Percentiles rank a stretch among this genome's conserved stretches.
These are phyloP conservation scores for Leptestheria dahalacensis DNA, from an alignment of 1,140 invertebrate species.

Conservation along the genomic window DNA sequence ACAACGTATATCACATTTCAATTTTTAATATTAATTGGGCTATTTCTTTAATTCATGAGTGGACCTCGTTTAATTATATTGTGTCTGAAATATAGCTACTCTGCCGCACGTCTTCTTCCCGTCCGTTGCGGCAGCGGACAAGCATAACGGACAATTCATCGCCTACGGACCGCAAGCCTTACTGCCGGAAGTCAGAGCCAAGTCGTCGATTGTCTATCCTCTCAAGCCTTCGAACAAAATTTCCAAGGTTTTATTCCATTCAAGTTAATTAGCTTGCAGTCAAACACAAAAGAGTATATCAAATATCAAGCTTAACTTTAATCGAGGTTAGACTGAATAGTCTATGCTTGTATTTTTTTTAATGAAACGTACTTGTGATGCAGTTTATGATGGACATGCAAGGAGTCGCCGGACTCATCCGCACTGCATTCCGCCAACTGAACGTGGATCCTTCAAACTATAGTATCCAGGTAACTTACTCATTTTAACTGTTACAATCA, in stretches of 20 bases:
- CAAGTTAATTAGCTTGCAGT: slow-evolving; percentile 1
- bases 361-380: no score
- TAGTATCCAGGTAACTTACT: slow-evolving; percentile 20
- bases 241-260: slow-evolving; percentile 30
- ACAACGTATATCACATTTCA: slow-evolving; percentile 28
- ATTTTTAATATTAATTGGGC: not conserved
- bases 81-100: slow-evolving; percentile 28
- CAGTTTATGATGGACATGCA: slow-evolving; percentile 30
- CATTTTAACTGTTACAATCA: not conserved
- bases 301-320: not conserved
- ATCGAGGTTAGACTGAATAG: no score
- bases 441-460: slow-evolving; percentile 30
- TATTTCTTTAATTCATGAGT: no score
- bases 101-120: slow-evolving; percentile 43
- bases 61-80: no score
- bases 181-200: slow-evolving; percentile 30
- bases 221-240: slow-evolving; percentile 36
- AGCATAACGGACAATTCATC: slow-evolving; percentile 26
- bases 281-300: slow-evolving; percentile 2
- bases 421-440: slow-evolving; percentile 33
- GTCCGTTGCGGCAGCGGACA: slow-evolving; percentile 35
- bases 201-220: slow-evolving; percentile 29
- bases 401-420: slow-evolving; percentile 31
- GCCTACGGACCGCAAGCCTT: slow-evolving; percentile 38
- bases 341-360: no score